Percentiles rank a stretch among this genome's conserved stretches.
These are phyloP conservation scores for Byasa hedistus DNA, from an alignment of 2,888 invertebrate species.

Conservation along the genomic window DNA sequence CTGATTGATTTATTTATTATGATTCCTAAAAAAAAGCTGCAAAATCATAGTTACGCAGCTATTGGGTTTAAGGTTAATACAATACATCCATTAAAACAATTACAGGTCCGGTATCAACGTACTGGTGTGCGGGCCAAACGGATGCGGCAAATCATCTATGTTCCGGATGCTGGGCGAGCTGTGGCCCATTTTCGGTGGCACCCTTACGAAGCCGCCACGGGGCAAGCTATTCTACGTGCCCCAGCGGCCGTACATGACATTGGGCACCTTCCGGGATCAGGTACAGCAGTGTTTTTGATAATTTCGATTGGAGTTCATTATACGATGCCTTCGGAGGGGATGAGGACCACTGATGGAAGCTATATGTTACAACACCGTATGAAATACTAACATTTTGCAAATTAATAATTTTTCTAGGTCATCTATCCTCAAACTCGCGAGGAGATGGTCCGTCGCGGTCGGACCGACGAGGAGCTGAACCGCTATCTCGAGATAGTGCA, in stretches of 20 bases:
- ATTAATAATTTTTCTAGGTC: slow-evolving; percentile 68
- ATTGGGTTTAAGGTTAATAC: too few species aligned
- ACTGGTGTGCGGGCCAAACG: slow-evolving; percentile 98
- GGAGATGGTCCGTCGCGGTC: slow-evolving; percentile 89
- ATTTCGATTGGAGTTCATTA: not conserved
- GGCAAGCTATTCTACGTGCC: slow-evolving; percentile 98
- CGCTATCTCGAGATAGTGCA: slow-evolving; percentile 90
- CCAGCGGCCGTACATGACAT: slow-evolving; percentile 98
- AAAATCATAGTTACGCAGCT: too few species aligned
- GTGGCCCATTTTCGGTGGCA: slow-evolving; percentile 98
- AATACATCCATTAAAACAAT: not conserved
- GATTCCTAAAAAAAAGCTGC: too few species aligned
- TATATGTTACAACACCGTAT: too few species aligned
- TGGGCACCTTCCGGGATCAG: slow-evolving; percentile 96
- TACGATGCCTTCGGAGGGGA: too few species aligned
- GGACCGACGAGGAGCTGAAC: slow-evolving; percentile 88
- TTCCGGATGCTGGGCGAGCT: slow-evolving; percentile 97
- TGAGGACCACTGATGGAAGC: too few species aligned
- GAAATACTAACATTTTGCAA: too few species aligned
- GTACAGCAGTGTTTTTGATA: slow-evolving; percentile 52
- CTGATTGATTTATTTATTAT: too few species aligned
- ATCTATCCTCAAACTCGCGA: slow-evolving; percentile 96
- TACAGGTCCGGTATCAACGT: slow-evolving; percentile 94
- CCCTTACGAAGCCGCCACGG: slow-evolving; percentile 95
- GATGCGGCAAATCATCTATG: slow-evolving; percentile 98